Percentiles rank a stretch among this genome's conserved stretches.
Evolutionary conservation across 1,140 invertebrate genomes (phyloP).

Genomic region (Neelides sp.): DNA sequence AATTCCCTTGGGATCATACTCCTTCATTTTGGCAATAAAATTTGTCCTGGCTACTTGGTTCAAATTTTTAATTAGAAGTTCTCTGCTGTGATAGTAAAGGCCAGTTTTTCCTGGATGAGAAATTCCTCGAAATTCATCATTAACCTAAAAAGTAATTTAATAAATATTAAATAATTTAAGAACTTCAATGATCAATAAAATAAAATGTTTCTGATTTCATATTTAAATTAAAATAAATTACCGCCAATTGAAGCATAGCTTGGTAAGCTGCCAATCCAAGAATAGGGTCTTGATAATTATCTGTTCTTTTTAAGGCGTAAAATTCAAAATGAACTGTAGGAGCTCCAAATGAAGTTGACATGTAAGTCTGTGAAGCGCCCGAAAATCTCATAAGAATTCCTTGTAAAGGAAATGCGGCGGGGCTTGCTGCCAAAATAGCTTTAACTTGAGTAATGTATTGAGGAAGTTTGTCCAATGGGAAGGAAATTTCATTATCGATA

Average conservation of each 20-base stretch:
- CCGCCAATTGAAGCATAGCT: conserved; percentile 7
- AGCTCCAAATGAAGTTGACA: background rate
- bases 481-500: conserved; percentile 8
- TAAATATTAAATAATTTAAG: background rate
- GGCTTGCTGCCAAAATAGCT: background rate
- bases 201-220: too few relatives aligned
- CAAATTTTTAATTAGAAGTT: background rate
- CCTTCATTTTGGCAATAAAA: background rate
- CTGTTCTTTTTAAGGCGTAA: background rate
- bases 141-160: background rate
- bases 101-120: background rate
- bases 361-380: background rate
- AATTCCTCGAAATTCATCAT: background rate
- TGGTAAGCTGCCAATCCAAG: conserved; percentile 10
- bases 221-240: too few relatives aligned
- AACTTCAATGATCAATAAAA: background rate
- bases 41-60: background rate
- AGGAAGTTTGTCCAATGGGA: background rate
- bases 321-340: conserved; percentile 8
- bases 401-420: conserved; percentile 1
- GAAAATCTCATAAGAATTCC: conserved; percentile 5
- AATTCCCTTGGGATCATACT: background rate
- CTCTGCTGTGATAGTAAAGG: background rate
- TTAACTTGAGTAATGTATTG: background rate
- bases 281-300: background rate